Conservation (phyloP, 2,113 vertebrate species). For the Saguinus imperator region DNA sequence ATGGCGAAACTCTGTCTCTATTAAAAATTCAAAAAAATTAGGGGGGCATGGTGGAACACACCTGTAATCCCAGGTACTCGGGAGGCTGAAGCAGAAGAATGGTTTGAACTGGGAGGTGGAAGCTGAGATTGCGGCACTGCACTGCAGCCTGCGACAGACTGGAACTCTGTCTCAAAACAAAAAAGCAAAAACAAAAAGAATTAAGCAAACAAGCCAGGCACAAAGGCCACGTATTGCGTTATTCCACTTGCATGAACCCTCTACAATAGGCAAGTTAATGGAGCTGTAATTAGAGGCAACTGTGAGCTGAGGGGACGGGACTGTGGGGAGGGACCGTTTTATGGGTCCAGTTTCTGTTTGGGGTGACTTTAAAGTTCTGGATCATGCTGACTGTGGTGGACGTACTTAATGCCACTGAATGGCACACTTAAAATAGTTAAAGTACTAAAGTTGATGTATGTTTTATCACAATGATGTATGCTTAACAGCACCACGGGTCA, state of each 20-base stretch:
- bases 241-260: neutral
- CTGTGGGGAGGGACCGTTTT: fast-evolving
- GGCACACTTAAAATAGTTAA: neutral
- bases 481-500: fast-evolving
- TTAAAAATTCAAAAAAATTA: too few species aligned
- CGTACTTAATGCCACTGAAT: too few species aligned
- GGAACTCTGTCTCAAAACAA: too few species aligned
- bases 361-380: neutral
- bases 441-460: neutral
- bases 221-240: neutral
- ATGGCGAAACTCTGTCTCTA: too few species aligned
- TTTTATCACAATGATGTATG: neutral
- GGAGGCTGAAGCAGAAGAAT: too few species aligned
- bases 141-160: too few species aligned
- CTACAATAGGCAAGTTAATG: fast-evolving
- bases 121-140: too few species aligned
- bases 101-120: too few species aligned
- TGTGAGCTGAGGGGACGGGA: neutral
- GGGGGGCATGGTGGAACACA: too few species aligned
- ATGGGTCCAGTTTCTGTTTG: neutral
- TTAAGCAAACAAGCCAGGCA: neutral
- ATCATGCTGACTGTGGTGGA: neutral
- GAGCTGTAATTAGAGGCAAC: fast-evolving
- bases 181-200: too few species aligned
- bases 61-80: too few species aligned